Percentiles rank a stretch among this genome's conserved stretches.
phyloP scores from a whole-genome alignment of 2,797 vertebrate species.

The Acanthurus leucopareius region DNA sequence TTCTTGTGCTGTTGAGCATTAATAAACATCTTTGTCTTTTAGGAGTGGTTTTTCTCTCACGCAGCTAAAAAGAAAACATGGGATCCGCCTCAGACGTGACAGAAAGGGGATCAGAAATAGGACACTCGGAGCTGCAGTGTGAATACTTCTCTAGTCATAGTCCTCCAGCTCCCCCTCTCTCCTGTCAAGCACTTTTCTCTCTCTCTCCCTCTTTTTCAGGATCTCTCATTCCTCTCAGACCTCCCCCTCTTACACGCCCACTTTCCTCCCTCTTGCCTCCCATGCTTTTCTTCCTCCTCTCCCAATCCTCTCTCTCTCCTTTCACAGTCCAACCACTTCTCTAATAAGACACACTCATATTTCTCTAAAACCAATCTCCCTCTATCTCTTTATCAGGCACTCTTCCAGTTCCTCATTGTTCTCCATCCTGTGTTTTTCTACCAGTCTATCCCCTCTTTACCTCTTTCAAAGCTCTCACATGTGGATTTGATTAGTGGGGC shows the following conservation, averaged over 20 bases:
- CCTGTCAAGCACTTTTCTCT: constrained; percentile 54
- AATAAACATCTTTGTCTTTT: constrained; percentile 35
- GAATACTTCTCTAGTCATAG: constrained; percentile 62
- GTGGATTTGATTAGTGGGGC: constrained; percentile 80
- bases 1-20: constrained; percentile 19
- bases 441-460: constrained; percentile 45
- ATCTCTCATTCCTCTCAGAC: constrained; percentile 40
- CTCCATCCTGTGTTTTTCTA: constrained; percentile 53
- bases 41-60: constrained; percentile 11
- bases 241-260: constrained; percentile 41
- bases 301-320: constrained; percentile 35
- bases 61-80: constrained; percentile 45
- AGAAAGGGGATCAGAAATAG: constrained; percentile 47
- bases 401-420: constrained; percentile 58
- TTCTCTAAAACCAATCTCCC: constrained; percentile 50
- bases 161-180: constrained; percentile 80
- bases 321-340: constrained; percentile 42
- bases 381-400: constrained; percentile 64
- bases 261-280: constrained; percentile 32
- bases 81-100: constrained; percentile 34
- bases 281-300: constrained; percentile 33
- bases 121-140: constrained; percentile 48
- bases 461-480: constrained; percentile 70
- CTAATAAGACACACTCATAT: constrained; percentile 69
- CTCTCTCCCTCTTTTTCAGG: constrained; percentile 17